phyloP scores from a whole-genome alignment of 2,113 vertebrate species.

The Melanerpes formicivorus region DNA sequence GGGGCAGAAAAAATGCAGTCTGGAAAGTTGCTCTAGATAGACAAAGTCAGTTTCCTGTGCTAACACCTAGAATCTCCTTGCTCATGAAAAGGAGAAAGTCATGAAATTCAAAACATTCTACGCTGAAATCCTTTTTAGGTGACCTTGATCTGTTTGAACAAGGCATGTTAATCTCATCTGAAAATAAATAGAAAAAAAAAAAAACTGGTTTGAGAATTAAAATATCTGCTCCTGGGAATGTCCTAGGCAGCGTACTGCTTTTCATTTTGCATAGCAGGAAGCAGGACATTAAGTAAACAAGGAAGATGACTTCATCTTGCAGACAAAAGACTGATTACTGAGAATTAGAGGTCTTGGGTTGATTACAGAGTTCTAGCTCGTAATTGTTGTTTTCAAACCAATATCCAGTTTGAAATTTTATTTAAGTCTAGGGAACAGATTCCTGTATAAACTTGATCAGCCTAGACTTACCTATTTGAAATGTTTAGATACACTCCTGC shows the following conservation, averaged over 20 bases:
- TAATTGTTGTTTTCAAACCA: not conserved
- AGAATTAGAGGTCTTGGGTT: not conserved
- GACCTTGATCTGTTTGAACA: not conserved
- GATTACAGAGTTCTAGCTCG: not conserved
- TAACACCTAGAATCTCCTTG: not conserved
- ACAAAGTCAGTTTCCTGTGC: not conserved
- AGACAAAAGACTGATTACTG: not conserved
- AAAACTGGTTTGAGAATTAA: not conserved
- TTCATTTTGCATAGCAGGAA: not conserved
- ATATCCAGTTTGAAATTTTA: not conserved
- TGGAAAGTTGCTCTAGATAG: not conserved
- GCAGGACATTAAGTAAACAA: not conserved
- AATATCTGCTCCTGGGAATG: not conserved
- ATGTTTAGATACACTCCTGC: not conserved
- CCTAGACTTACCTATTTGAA: not conserved
- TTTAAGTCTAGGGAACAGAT: not conserved
- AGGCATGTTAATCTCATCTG: not conserved
- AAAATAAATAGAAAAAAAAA: not conserved
- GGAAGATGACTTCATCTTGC: not conserved
- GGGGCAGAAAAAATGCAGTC: not conserved
- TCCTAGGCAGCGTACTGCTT: not conserved
- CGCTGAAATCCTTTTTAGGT: not conserved
- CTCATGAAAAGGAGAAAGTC: not conserved
- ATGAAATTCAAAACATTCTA: not conserved
- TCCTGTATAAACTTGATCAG: not conserved